phyloP scores from a whole-genome alignment of 2,888 invertebrate species.

The Aplocera efformata region DNA sequence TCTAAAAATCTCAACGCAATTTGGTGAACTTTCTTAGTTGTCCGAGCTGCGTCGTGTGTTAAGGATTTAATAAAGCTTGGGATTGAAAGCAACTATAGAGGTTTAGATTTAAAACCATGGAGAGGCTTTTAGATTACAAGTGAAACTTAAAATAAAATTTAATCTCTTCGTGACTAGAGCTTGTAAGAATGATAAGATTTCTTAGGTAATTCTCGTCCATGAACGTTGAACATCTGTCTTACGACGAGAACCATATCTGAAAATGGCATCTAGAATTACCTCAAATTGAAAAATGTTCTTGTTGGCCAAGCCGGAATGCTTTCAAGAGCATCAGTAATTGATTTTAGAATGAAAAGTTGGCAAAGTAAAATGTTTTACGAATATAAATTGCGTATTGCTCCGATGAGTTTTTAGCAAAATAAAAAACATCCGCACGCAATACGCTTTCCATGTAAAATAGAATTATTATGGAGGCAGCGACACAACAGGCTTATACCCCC shows the following conservation, averaged over 20 bases:
- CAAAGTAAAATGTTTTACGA: background rate
- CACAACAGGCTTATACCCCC: constrained; percentile 37
- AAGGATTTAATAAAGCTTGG: no score
- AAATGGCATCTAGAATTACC: constrained; percentile 15
- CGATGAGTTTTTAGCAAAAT: constrained; percentile 22
- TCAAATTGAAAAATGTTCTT: constrained; percentile 14
- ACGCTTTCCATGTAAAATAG: constrained; percentile 29
- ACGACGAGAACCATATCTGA: constrained; percentile 8
- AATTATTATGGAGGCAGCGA: constrained; percentile 29
- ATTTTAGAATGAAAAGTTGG: background rate
- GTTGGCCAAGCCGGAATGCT: constrained; percentile 2
- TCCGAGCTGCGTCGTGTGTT: no score
- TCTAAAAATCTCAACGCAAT: no score
- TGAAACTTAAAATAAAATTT: no score
- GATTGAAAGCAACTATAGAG: no score
- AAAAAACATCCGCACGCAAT: constrained; percentile 21
- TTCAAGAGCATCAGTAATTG: no score
- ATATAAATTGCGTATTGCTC: constrained; percentile 7
- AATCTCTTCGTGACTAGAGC: no score
- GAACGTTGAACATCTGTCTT: constrained; percentile 18
- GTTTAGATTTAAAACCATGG: no score
- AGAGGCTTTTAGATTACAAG: no score
- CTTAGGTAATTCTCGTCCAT: constrained; percentile 17
- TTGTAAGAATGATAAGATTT: constrained; percentile 4
- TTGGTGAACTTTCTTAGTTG: no score